Conservation (phyloP, 1,140 invertebrate species). For the Saxidomus purpurata region DNA sequence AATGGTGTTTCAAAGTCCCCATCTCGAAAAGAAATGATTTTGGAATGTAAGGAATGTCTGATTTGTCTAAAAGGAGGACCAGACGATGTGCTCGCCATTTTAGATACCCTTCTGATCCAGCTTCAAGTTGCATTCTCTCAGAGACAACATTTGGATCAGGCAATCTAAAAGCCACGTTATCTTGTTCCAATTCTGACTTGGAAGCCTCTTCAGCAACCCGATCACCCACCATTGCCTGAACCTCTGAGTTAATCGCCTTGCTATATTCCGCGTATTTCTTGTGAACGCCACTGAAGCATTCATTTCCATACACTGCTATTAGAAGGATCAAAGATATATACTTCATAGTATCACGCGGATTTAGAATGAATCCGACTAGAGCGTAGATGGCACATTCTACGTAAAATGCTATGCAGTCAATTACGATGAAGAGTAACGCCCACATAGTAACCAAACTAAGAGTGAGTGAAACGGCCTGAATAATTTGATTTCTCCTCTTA, state of each 20-base stretch:
- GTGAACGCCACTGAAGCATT: constrained; percentile 36
- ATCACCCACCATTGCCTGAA: constrained; percentile 13
- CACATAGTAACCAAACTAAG: constrained; percentile 33
- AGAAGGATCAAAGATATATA: constrained; percentile 21
- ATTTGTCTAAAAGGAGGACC: constrained; percentile 30
- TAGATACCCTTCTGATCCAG: constrained; percentile 29
- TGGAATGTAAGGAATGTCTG: constrained; percentile 43
- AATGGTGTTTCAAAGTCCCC: constrained; percentile 10
- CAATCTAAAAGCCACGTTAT: constrained; percentile 37
- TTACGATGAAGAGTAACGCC: not conserved
- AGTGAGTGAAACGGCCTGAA: constrained; percentile 27
- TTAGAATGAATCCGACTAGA: constrained; percentile 39
- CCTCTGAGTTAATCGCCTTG: constrained; percentile 29
- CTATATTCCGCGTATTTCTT: not conserved
- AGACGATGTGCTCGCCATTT: constrained; percentile 30
- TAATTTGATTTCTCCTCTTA: not conserved
- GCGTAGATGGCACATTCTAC: constrained; percentile 22
- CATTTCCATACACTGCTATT: not conserved
- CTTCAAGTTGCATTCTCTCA: constrained; percentile 18
- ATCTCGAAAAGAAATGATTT: constrained; percentile 29
- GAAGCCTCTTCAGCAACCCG: not conserved
- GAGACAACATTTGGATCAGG: not conserved
- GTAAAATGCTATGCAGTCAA: constrained; percentile 51
- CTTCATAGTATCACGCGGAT: constrained; percentile 44
- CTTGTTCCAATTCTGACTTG: constrained; percentile 12